Evolutionary conservation across 2,797 vertebrate genomes (phyloP), one percentile per base, ranked within the genome.

Genomic region (Brachyalestes nurse): DNA sequence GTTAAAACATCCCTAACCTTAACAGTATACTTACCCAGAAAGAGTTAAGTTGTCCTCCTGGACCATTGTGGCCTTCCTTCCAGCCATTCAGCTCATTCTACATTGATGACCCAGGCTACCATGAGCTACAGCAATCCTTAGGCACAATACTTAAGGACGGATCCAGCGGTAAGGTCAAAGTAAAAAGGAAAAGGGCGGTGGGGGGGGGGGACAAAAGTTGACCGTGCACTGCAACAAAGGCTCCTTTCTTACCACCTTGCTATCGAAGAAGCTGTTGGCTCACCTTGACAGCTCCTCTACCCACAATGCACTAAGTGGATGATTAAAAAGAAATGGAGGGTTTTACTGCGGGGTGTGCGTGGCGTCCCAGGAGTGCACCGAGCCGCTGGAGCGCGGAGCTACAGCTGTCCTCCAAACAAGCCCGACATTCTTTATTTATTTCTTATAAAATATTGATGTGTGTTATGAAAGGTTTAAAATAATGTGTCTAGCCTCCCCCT

Each of bases 401-500:
- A 98, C 97, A 99, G 97, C 97, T 99, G 97, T 99, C 98, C 96
- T 97, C 97, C 96, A 97, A 98, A 97, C 97, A 97, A 96, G 96
- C 93, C 96, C 86, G 86, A 95, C 97, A 99, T 99, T 95, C 96
- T 97, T 99, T 99, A 99, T 99, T 99, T 99, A 99, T 99, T 98
- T 98, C 96, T 94, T 95, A 95, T 99, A 95, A 99, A 99, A 99
- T 99, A 99, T 99, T 98, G 96, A 99, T 99, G 95, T 90, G 89
- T 98, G 98, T 99, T 99, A 99, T 99, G 97, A 99, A 98, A 98
- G 97, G 97, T 98, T 99, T 99, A 97, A 98, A 99, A 99, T 99
- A 99, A 99, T 98, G 97, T 95, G 96, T 97, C 96, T 96, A 75
- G 94, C 93, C 92, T 93, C 90, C 90, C 55, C 93, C 92, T 94